Evolutionary conservation across 2,888 invertebrate species (phyloP).

Genomic region (Acleris literana): DNA sequence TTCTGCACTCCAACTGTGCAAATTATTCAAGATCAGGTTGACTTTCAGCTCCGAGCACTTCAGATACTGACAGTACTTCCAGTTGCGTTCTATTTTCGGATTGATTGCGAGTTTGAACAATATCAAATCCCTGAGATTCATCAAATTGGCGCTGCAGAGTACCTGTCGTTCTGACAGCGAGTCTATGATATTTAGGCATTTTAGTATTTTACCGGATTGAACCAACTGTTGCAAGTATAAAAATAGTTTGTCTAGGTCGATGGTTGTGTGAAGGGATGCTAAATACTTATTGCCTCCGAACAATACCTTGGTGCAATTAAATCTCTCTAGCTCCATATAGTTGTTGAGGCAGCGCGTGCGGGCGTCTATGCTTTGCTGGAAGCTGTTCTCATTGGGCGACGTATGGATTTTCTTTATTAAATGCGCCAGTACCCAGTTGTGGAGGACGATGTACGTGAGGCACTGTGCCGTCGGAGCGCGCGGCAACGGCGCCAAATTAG

Average conservation of each 20-base stretch:
- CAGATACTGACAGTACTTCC: constrained; percentile 81
- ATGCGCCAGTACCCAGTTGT: constrained; percentile 88
- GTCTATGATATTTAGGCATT: constrained; percentile 81
- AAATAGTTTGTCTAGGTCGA: constrained; percentile 79
- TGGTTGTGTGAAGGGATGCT: constrained; percentile 83
- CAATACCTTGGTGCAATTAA: constrained; percentile 78
- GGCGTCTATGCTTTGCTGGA: constrained; percentile 80
- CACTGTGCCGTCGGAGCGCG: constrained; percentile 79
- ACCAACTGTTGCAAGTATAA: constrained; percentile 74
- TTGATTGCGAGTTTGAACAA: constrained; percentile 84
- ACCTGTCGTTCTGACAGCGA: constrained; percentile 84
- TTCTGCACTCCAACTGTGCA: constrained; percentile 82
- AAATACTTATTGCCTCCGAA: constrained; percentile 84
- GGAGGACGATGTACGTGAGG: constrained; percentile 85
- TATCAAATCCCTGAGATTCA: constrained; percentile 83
- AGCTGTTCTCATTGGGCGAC: constrained; percentile 72
- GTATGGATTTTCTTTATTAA: constrained; percentile 86
- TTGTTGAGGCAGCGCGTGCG: constrained; percentile 85
- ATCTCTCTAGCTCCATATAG: constrained; percentile 82
- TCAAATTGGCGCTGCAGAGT: constrained; percentile 77
- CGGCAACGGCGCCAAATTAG: constrained; percentile 70
- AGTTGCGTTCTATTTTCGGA: constrained; percentile 70
- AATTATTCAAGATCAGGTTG: constrained; percentile 79
- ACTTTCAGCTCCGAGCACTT: constrained; percentile 76
- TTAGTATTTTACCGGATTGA: constrained; percentile 71